Conservation (phyloP, 2,797 vertebrate genomes). For the Monodelphis domestica region DNA sequence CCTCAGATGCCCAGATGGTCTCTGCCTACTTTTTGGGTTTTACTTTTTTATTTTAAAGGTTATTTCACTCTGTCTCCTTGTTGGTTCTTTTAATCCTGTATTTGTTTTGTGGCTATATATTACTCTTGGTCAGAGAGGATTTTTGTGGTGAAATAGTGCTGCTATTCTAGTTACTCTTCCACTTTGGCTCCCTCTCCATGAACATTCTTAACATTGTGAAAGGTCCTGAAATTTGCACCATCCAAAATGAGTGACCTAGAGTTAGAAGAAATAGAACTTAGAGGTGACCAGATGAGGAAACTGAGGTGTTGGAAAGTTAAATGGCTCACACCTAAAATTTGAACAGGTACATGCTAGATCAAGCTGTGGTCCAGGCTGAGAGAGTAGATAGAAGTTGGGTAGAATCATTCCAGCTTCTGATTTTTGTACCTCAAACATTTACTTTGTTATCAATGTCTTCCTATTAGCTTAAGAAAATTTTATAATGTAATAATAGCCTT, state of each 20-base stretch:
- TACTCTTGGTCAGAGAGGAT: too few relatives aligned
- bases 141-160: too few relatives aligned
- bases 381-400: constrained; percentile 16
- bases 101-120: too few relatives aligned
- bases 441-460: constrained; percentile 62
- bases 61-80: too few relatives aligned
- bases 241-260: background rate
- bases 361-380: constrained; percentile 10
- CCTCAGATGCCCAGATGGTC: too few relatives aligned
- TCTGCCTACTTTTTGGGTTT: too few relatives aligned
- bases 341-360: background rate
- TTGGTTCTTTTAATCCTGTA: too few relatives aligned
- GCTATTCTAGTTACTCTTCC: too few relatives aligned
- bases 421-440: constrained; percentile 63
- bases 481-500: constrained; percentile 58
- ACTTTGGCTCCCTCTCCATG: too few relatives aligned
- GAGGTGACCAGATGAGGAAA: background rate
- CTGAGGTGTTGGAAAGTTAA: background rate
- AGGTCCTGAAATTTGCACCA: background rate
- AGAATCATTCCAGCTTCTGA: constrained; percentile 39
- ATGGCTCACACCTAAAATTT: background rate
- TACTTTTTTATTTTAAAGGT: too few relatives aligned
- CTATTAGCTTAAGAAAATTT: constrained; percentile 46
- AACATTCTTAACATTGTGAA: constrained; percentile 10
- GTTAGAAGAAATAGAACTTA: background rate